These are phyloP conservation scores for Drosophila histrio DNA, from an alignment of 2,888 invertebrate species.

Conservation along the genomic window DNA sequence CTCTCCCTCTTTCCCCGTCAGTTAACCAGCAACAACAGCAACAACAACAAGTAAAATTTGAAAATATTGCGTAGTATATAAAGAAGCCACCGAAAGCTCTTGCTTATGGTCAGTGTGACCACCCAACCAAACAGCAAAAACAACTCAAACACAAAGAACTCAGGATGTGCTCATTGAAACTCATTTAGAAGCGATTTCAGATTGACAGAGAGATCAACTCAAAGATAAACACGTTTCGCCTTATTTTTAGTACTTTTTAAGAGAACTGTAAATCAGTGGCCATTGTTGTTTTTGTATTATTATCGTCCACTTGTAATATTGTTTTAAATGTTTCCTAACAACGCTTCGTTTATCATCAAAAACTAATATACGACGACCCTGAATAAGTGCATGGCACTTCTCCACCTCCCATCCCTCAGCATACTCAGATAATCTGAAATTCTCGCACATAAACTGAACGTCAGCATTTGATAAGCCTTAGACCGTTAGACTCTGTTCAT, in stretches of 20 bases:
- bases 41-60: conserved; percentile 33
- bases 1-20: conserved; percentile 21
- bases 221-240: neutral
- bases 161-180: conserved; percentile 61
- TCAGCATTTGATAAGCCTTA: conserved; percentile 27
- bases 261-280: neutral
- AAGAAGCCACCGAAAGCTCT: conserved; percentile 22
- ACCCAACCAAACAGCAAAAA: conserved; percentile 12
- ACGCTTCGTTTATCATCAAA: conserved; percentile 36
- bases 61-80: conserved; percentile 52
- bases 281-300: neutral
- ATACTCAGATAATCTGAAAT: conserved; percentile 31
- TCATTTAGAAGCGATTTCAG: conserved; percentile 14
- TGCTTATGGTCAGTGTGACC: conserved; percentile 21
- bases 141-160: conserved; percentile 26
- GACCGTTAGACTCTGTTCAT: conserved; percentile 9
- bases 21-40: conserved; percentile 28
- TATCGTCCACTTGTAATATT: conserved; percentile 4
- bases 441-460: neutral
- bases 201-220: conserved; percentile 19
- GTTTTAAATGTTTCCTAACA: neutral
- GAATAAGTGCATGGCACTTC: conserved; percentile 23
- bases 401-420: neutral
- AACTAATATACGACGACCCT: conserved; percentile 54
- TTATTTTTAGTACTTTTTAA: neutral